Evolutionary conservation across 2,113 vertebrate genomes (phyloP), one percentile per base, ranked within the genome.

Genomic region (Poicephalus gulielmi): DNA sequence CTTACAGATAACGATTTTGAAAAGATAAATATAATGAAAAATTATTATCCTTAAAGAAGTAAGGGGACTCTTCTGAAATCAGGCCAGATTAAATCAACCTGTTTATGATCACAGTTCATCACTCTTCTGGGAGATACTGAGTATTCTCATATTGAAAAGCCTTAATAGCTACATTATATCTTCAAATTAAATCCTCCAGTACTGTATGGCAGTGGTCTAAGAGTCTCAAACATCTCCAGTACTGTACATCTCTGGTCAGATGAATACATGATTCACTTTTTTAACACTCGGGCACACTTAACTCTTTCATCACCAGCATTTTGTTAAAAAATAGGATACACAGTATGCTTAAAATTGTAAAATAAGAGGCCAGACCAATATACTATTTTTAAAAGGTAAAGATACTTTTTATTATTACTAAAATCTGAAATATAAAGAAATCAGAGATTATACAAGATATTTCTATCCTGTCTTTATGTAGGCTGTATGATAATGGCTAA

Each of bases 41-140:
- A 78, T 73, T 64, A 78, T 57, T 68, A 78, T 31, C 30, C 62
- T 76, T 91, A 91, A 82, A 89, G 86, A 67, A 84, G 12, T 82
- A 69, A 73, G 33, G 17, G 10, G 24, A 84, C 69, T 70, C 10
- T 59, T 88, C 55, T 86, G 57, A 86, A 93, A 93, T 63, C 62
- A 91, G 86, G 69, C 69, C 90, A 95, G 43, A 77, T 79, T 91
- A 90, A 88, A 94, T 95, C 76, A 95, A 91, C 69, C 85, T 89
- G 37, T 81, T 93, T 93, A 83, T 50, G 35, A 76, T 86, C 73
- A 93, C 69, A 93, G 70, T 84, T 90, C 74, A 86, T 82, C 24
- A 55, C 37, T 81, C 33, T 94, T 85, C 53, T 83, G 39, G 44
- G 43, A 92, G 39, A 49, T 30, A 49, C 20, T 59, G 15, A 84